Percentiles rank a stretch among this genome's conserved stretches.
Evolutionary conservation across 2,888 invertebrate genomes (phyloP).

Genomic region (Clanis bilineata): DNA sequence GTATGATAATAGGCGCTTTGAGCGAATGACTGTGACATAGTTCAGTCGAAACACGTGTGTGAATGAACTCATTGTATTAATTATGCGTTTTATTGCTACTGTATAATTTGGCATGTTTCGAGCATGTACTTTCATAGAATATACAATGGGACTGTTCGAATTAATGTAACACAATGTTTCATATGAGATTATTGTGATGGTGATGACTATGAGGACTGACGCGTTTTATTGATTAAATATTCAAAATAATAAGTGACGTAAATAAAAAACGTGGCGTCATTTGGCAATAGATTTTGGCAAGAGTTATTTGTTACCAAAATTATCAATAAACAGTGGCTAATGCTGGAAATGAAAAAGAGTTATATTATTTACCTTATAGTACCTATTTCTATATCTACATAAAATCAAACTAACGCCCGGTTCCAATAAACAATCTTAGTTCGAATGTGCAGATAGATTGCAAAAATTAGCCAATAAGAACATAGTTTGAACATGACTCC

Average conservation of each 20-base stretch:
- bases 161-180: no score
- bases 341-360: no score
- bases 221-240: background rate
- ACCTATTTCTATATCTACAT: no score
- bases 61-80: conserved; percentile 4
- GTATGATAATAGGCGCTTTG: background rate
- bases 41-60: background rate
- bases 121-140: background rate
- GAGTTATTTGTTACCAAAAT: no score
- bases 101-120: background rate
- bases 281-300: no score
- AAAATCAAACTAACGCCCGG: no score
- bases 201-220: background rate
- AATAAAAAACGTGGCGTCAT: background rate
- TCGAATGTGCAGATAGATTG: no score
- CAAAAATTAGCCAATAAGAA: no score
- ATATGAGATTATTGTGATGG: background rate
- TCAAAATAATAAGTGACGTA: background rate
- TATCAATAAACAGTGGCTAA: no score
- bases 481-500: no score
- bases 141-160: background rate
- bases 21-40: background rate
- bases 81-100: background rate
- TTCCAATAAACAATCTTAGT: no score
- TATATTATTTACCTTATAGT: no score